phyloP scores from a whole-genome alignment of 2,113 vertebrate species.

The western clawed frog (Xenopus tropicalis) region UCB_Xtro_10.0 CM004448.2:99626501-99627000 shows the following conservation, averaged over 20 bases:
- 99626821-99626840: conserved; percentile 4
- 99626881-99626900: not conserved
- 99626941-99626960: no score
- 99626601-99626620: not conserved
- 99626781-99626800: conserved; percentile 1
- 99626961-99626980: no score
- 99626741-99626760: not conserved
- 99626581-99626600: not conserved
- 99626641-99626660: not conserved
- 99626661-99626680: not conserved
- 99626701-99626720: conserved; percentile 1
- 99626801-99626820: conserved; percentile 10
- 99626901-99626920: not conserved
- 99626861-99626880: conserved; percentile 5
- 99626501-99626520: no score
- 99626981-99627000: no score
- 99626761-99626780: conserved; percentile 2
- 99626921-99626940: not conserved
- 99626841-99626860: conserved; percentile 5
- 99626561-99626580: no score
- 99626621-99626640: not conserved
- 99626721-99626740: conserved; percentile 5
- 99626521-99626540: no score
- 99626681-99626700: not conserved
- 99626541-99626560: no score